phyloP scores from a whole-genome alignment of 2,888 invertebrate species.

The Atrina japonica region DNA sequence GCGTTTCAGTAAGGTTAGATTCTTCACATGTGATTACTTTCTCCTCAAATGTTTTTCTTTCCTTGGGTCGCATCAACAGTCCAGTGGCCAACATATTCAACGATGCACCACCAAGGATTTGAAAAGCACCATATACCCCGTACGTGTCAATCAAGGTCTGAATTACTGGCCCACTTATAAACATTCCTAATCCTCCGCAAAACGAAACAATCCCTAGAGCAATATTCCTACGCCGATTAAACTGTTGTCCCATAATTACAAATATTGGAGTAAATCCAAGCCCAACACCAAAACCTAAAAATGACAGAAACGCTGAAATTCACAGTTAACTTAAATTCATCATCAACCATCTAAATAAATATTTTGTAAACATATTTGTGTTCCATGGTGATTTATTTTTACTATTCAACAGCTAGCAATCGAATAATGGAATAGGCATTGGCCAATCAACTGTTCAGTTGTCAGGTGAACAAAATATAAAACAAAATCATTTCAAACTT shows the following conservation, averaged over 20 bases:
- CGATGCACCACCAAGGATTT: slow-evolving; percentile 21
- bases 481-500: too few relatives aligned
- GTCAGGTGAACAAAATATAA: too few relatives aligned
- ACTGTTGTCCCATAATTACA: slow-evolving; percentile 28
- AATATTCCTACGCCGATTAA: slow-evolving; percentile 22
- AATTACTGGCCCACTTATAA: slow-evolving; percentile 32
- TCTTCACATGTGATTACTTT: not conserved
- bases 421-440: too few relatives aligned
- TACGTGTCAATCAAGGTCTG: slow-evolving; percentile 28
- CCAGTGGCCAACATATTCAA: slow-evolving; percentile 22
- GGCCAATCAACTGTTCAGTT: too few relatives aligned
- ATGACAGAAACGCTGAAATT: too few relatives aligned
- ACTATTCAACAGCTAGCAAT: too few relatives aligned
- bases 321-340: too few relatives aligned
- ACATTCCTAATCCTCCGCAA: slow-evolving; percentile 37
- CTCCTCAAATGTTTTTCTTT: not conserved
- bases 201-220: slow-evolving; percentile 22
- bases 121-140: slow-evolving; percentile 34
- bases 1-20: too few relatives aligned
- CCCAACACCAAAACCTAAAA: slow-evolving; percentile 33
- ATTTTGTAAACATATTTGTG: too few relatives aligned
- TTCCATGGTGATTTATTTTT: too few relatives aligned
- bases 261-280: slow-evolving; percentile 8
- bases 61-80: slow-evolving; percentile 19
- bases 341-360: too few relatives aligned